Evolutionary conservation across 2,888 invertebrate genomes (phyloP), one percentile per base, ranked within the genome.

Genomic region (Pristionchus exspectatus): DNA sequence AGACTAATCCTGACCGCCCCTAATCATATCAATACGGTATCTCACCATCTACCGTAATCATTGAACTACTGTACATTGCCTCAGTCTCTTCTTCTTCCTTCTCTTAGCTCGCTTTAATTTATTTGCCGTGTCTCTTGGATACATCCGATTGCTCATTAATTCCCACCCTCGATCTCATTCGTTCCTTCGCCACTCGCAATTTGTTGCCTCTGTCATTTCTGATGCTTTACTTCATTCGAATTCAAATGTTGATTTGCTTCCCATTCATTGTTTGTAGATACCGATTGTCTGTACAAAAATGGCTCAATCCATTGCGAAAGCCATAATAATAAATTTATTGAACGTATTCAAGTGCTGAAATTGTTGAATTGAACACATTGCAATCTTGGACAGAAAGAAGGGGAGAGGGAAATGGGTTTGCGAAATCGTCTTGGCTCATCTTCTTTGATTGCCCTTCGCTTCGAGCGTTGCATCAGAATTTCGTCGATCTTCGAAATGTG

Each of bases 11-110:
- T 44, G 77, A 24, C 38, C 44, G 44, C 21, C 81, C 16, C n/a
- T 50, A 24, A 0, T 24, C 81, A 81, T 81, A 81, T 81, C 81
- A 81, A 50, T 81, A 81, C 81, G 81, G 81, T 81, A 81, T 81
- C 12, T n/a, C 21, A 38, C 50, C 21, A 77, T 54, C 50, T 81
- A 81, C 81, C 81, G 81, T 81, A 81, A 50, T 54, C 50, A 24
- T 50, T n/a, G 81, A n/a, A 81, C 50, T 54, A 30, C 74, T 81
- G 81, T 81, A 81, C 81, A 81, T 81, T 44, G 44, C 81, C 24
- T 54, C 24, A 24, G 81, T 81, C 54, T 81, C 81, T 54, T 50
- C 74, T 74, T 74, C 74, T 38, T 38, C 27, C 50, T 81, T 16
- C 10, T 77, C n/a, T 44, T 54, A 27, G 81, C 44, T 54, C 50